Base-by-base conservation (phyloP, 2,797 vertebrate species). In the Alcedo atthis region DNA sequence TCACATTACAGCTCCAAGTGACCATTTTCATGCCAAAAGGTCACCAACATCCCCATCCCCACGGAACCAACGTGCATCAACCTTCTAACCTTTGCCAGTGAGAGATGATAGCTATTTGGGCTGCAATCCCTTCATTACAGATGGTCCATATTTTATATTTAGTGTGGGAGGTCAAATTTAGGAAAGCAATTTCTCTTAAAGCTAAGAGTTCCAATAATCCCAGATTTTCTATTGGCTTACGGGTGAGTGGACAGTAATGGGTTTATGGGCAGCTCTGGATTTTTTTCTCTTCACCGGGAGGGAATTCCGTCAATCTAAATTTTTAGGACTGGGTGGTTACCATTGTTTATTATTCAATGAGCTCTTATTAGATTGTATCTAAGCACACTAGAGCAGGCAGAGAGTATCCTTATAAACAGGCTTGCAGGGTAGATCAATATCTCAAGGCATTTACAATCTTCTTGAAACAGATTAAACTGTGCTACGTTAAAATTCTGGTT, bases 71-170 rank as follows among this genome's bases (percentile, higher is more conserved):
- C 74, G 94, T 91, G 90, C 96, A 97, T 96, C 97, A 97, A 97
- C 96, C 97, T 97, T 86, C 92, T 97, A 97, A 97, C 98, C 98
- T 97, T 97, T 97, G 96, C 89, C 94, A 96, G 92, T 2, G 75
- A 96, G 96, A 97, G 94, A 97, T 96, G 97, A 97, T 95, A 93
- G 96, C 95, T 97, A 90, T 96, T 98, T 95, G 94, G 97, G 92
- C 95, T 96, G 94, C 96, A 96, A 96, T 97, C 95, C 97, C 94
- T 96, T 97, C 93, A 92, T 97, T 97, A 98, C 98, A 98, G 98
- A 98, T 98, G 98, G 98, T 97, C 98, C 97, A 98, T 98, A 98
- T 98, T 98, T 98, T 98, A 99, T 98, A 98, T 98, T 99, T 99
- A 98, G 98, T 98, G 97, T 97, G 97, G 97, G 97, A 98, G 97